These are phyloP conservation scores for Helleia helle DNA, from an alignment of 2,888 invertebrate genomes.

Conservation along the genomic window DNA sequence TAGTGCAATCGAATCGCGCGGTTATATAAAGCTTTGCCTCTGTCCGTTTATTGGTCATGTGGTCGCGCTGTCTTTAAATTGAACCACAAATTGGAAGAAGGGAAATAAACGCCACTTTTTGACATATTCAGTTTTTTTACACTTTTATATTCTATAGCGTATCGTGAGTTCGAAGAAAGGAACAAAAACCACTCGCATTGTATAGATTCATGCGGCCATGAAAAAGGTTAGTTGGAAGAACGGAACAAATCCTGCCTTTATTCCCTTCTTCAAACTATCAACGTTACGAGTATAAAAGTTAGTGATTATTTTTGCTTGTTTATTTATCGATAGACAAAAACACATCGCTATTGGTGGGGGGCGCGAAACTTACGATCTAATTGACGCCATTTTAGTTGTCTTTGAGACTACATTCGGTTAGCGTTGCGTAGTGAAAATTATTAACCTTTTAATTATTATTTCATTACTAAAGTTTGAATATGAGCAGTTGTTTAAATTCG, in stretches of 20 bases:
- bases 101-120: conserved; percentile 13
- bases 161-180: conserved; percentile 8
- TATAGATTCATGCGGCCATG: conserved; percentile 10
- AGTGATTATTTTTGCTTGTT: conserved; percentile 9
- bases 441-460: conserved; percentile 8
- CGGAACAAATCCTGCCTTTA: conserved; percentile 8
- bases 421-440: background rate
- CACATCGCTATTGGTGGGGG: background rate
- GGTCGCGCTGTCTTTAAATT: no score
- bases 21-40: no score
- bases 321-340: conserved; percentile 6
- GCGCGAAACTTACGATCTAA: no score
- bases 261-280: conserved; percentile 10
- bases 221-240: conserved; percentile 12
- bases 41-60: no score
- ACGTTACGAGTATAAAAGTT: conserved; percentile 6
- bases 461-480: conserved; percentile 10
- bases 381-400: background rate
- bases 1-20: no score
- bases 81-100: conserved; percentile 13
- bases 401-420: background rate
- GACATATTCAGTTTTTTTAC: conserved; percentile 10
- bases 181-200: conserved; percentile 15
- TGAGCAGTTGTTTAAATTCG: conserved; percentile 10
- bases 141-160: conserved; percentile 7